A percentile compares a stretch with the other conserved stretches of the same genome.
Evolutionary conservation across 2,797 vertebrate species (phyloP).

Genomic region (Centroberyx gerrardi): DNA sequence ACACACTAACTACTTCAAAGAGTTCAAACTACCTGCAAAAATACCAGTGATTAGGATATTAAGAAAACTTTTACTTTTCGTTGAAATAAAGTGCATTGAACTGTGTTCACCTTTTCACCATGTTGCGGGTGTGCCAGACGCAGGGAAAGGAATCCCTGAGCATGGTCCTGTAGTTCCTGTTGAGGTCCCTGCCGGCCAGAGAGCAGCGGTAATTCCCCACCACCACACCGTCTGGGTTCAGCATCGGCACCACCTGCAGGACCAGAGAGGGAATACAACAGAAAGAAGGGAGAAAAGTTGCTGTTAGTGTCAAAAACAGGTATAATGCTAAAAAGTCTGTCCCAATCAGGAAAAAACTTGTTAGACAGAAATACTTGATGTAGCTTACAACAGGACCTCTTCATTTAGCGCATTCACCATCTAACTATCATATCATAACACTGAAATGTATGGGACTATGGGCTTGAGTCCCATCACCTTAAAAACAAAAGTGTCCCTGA

Average conservation of each 20-base stretch:
- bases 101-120: conserved; percentile 90
- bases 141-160: conserved; percentile 89
- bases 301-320: neutral
- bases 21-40: too few species aligned
- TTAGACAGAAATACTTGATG: too few species aligned
- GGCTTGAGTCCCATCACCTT: conserved; percentile 78
- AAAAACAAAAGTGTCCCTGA: conserved; percentile 93
- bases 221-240: conserved; percentile 95
- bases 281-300: neutral
- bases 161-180: conserved; percentile 89
- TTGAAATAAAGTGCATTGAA: too few species aligned
- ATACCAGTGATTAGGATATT: too few species aligned
- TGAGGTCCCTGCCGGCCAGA: conserved; percentile 91
- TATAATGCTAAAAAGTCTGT: neutral
- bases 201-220: conserved; percentile 97
- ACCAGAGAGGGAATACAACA: neutral
- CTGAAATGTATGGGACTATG: neutral
- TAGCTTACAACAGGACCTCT: too few species aligned
- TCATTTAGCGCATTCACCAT: too few species aligned
- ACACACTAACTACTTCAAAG: too few species aligned
- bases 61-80: too few species aligned
- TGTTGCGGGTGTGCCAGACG: conserved; percentile 91
- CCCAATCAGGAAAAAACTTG: too few species aligned
- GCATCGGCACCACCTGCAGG: conserved; percentile 91
- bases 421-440: too few species aligned